Evolutionary conservation across 2,888 invertebrate species (phyloP).

Genomic region (Invenusta paracnida): DNA sequence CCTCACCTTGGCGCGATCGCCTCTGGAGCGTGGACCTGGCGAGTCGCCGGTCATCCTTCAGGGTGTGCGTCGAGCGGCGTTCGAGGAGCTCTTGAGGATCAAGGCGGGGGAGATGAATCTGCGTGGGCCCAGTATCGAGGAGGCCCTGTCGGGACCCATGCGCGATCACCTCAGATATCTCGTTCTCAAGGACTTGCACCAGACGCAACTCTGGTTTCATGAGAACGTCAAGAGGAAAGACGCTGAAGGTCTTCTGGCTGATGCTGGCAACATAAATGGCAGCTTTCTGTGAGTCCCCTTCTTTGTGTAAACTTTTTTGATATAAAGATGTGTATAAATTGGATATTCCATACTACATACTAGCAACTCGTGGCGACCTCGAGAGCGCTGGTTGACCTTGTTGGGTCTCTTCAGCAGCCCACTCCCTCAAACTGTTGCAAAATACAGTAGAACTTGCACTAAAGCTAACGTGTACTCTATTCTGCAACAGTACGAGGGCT

Average conservation of each 20-base stretch:
- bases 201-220: slow-evolving; percentile 62
- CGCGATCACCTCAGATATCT: slow-evolving; percentile 53
- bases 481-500: too few species aligned
- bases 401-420: too few species aligned
- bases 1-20: slow-evolving; percentile 52
- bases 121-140: slow-evolving; percentile 48
- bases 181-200: slow-evolving; percentile 60
- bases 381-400: too few species aligned
- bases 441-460: too few species aligned
- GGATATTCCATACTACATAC: too few species aligned
- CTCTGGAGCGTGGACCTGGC: slow-evolving; percentile 52
- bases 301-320: too few species aligned
- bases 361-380: too few species aligned
- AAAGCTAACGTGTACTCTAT: too few species aligned
- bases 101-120: not conserved
- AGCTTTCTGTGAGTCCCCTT: slow-evolving; percentile 58
- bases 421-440: too few species aligned
- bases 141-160: slow-evolving; percentile 52
- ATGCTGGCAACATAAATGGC: slow-evolving; percentile 58
- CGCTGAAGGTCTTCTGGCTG: slow-evolving; percentile 56
- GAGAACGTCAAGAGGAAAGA: slow-evolving; percentile 57
- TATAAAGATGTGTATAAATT: too few species aligned
- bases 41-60: slow-evolving; percentile 56
- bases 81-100: slow-evolving; percentile 48
- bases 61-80: slow-evolving; percentile 56